Percentiles rank a stretch among this genome's conserved stretches.
These are phyloP conservation scores for Halesus radiatus DNA, from an alignment of 1,140 invertebrate species.

Conservation along the genomic window DNA sequence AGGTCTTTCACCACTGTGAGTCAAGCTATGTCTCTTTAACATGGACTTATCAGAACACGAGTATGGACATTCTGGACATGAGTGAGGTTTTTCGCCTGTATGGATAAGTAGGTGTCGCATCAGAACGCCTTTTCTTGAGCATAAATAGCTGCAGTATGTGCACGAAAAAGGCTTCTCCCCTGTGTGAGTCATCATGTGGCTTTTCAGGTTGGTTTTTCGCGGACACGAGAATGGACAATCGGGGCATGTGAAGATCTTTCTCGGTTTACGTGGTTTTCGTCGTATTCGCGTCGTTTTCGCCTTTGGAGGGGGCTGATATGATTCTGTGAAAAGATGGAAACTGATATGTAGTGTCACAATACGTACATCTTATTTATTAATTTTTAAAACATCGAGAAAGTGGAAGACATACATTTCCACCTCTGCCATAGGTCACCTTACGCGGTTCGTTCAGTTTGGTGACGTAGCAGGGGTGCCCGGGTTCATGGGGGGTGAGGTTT, in stretches of 20 bases:
- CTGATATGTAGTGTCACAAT: too few species aligned
- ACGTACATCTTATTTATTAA: too few species aligned
- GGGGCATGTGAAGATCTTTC: neutral
- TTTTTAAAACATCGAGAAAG: too few species aligned
- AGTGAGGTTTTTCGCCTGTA: slow-evolving; percentile 6
- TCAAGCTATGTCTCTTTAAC: neutral
- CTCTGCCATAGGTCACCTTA: too few species aligned
- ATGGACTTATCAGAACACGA: neutral
- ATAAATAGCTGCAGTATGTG: neutral
- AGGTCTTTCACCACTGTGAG: slow-evolving; percentile 2
- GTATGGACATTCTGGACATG: neutral
- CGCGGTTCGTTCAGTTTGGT: too few species aligned
- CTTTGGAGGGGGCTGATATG: too few species aligned
- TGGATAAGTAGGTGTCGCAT: neutral
- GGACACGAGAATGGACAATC: neutral
- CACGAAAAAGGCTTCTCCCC: slow-evolving; percentile 18
- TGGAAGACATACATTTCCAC: too few species aligned
- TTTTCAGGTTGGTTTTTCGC: neutral
- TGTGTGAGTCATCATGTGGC: slow-evolving; percentile 18
- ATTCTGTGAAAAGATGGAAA: too few species aligned
- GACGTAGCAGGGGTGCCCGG: too few species aligned
- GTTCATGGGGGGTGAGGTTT: too few species aligned
- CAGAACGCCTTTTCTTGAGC: neutral
- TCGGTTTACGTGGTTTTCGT: neutral
- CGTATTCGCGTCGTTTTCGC: too few species aligned